These are phyloP conservation scores for Dione juno DNA, from an alignment of 2,888 invertebrate species.

Conservation along the genomic window DNA sequence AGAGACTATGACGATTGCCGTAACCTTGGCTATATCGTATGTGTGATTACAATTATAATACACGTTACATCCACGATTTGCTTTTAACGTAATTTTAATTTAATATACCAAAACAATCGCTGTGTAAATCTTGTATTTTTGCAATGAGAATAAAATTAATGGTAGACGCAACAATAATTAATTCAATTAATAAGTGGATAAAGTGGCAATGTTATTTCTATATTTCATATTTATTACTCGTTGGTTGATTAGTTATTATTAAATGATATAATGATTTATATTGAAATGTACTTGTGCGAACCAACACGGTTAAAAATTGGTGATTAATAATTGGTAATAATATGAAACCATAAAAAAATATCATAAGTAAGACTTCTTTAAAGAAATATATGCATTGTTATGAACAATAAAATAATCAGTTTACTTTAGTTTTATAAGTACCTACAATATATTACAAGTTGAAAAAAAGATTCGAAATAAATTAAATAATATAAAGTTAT, in stretches of 20 bases:
- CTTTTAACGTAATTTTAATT: slow-evolving; percentile 50
- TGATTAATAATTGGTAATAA: no score
- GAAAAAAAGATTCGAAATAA: background rate
- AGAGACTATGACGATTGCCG: slow-evolving; percentile 66
- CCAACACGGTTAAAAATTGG: no score
- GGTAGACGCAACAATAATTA: background rate
- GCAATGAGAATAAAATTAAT: background rate
- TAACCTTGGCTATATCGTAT: slow-evolving; percentile 75
- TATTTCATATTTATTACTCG: background rate
- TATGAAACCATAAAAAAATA: no score
- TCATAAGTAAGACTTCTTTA: no score
- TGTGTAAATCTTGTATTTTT: background rate
- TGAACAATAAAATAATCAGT: no score
- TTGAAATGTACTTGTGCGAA: background rate
- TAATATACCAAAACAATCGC: background rate
- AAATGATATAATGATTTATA: background rate
- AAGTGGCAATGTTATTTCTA: background rate
- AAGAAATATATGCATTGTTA: no score
- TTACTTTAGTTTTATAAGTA: no score
- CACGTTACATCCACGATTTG: slow-evolving; percentile 70
- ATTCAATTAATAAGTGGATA: background rate
- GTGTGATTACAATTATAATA: slow-evolving; percentile 65
- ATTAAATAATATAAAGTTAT: background rate
- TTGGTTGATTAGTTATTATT: background rate
- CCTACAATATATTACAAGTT: no score